Percentiles rank a stretch among this genome's conserved stretches.
Evolutionary conservation across 2,113 vertebrate species (phyloP).

Genomic region (Zosterops pallidus): DNA sequence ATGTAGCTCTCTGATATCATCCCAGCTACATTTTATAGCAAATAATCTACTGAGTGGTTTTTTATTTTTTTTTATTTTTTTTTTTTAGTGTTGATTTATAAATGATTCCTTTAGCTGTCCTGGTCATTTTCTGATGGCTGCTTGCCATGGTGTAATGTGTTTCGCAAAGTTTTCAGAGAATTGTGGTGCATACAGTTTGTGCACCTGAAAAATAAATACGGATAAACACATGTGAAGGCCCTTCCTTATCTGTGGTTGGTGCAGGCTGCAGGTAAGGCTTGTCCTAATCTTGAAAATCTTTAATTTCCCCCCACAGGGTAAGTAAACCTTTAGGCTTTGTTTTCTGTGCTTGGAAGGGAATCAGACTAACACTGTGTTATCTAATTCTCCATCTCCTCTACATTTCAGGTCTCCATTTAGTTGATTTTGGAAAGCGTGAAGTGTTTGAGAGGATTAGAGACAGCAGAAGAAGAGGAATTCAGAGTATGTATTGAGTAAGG

Average conservation of each 20-base stretch:
- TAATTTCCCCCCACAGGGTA: neutral
- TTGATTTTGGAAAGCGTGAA: neutral
- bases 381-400: neutral
- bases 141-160: neutral
- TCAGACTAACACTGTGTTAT: neutral
- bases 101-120: neutral
- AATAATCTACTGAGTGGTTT: neutral
- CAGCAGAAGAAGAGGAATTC: neutral
- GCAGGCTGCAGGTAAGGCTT: neutral
- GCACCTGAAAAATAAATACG: neutral
- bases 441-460: neutral
- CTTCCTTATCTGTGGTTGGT: neutral
- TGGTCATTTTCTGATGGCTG: neutral
- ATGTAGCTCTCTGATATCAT: neutral
- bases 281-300: neutral
- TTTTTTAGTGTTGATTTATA: neutral
- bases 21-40: neutral
- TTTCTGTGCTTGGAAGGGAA: neutral
- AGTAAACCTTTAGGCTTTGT: neutral
- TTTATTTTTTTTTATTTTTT: neutral
- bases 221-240: neutral
- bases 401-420: neutral
- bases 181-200: neutral
- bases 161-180: neutral
- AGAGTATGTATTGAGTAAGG: neutral